Evolutionary conservation across 2,113 vertebrate species (phyloP).

Genomic region (Talpa occidentalis): DNA sequence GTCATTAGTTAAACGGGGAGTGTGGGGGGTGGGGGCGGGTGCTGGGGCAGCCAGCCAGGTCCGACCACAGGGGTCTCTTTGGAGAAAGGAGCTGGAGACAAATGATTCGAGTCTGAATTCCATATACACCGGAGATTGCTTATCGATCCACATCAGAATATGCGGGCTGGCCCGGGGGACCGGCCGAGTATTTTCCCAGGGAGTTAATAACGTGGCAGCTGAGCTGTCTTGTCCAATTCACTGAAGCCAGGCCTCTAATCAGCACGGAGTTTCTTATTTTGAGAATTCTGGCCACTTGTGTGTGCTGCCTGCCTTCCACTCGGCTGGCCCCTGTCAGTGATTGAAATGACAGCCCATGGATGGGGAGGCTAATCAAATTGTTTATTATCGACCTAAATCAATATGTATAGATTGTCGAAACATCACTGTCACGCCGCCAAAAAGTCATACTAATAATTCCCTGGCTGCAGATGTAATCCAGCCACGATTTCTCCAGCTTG

Average conservation of each 20-base stretch:
- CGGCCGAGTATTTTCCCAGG: slow-evolving; percentile 99
- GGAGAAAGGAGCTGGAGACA: slow-evolving; percentile 96
- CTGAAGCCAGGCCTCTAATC: slow-evolving; percentile 98
- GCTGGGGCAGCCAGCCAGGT: slow-evolving; percentile 59
- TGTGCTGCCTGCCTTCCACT: slow-evolving; percentile 92
- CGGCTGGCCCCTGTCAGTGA: slow-evolving; percentile 95
- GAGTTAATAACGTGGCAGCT: slow-evolving; percentile 99
- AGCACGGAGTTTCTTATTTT: slow-evolving; percentile 99
- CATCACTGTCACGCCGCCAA: slow-evolving; percentile 95
- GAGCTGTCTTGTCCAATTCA: slow-evolving; percentile 99
- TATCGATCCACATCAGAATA: slow-evolving; percentile 99
- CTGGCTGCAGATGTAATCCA: slow-evolving; percentile 85
- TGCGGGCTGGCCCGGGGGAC: slow-evolving; percentile 94
- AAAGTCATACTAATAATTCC: slow-evolving; percentile 94
- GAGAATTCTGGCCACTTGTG: slow-evolving; percentile 89
- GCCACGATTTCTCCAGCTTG: slow-evolving; percentile 76
- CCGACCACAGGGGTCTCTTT: slow-evolving; percentile 90
- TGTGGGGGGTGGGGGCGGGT: slow-evolving; percentile 76
- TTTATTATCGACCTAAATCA: slow-evolving; percentile 99
- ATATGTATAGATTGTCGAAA: slow-evolving; percentile 99
- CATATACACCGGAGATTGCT: slow-evolving; percentile 99
- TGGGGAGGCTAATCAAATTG: slow-evolving; percentile 99
- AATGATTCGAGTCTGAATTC: slow-evolving; percentile 99
- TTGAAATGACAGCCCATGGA: slow-evolving; percentile 99
- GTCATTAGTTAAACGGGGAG: slow-evolving; percentile 95